Evolutionary conservation across 30 jellyfish, hydroid and myxozoan species (phyloP), one percentile per base, ranked within the genome.

Genomic region (Aurelia coerulea): DNA sequence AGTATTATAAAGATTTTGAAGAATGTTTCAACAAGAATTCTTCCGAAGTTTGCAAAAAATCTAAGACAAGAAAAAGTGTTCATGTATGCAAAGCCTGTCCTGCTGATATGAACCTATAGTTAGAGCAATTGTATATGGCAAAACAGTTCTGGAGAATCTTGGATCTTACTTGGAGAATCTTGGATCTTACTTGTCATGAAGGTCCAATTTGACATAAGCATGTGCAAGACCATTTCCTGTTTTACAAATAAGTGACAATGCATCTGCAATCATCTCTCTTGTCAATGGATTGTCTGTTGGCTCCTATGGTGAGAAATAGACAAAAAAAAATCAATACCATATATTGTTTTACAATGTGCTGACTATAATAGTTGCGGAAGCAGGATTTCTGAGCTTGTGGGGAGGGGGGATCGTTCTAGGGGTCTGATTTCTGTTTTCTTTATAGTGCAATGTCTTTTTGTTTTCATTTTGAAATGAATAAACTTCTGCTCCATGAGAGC

Each of bases 191-290:
- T 91, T 94, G 34, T 89, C 95, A 52, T 90, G 96, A 29, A 94
- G 62, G 76, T 94, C 97, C 49, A 94, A 87, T 70, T 90, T 81
- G 34, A 94, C 99, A 79, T 88, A 94, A 14, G 99, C 99, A 83
- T 94, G 99, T 2, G 99, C 96, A 10, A 94, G 86, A 14, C 99
- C 99, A 88, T 83, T 94, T 32, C 99, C 99, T 17, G 90, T 88
- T 78, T 94, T 94, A 79, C 99, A 94, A 17, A 94, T 70, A 68
- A 94, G 74, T 18, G 99, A 94, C 74, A 94, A 54, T 41, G 90
- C 51, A 54, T 80, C 96, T 5, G 91, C 83, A 10, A 88, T 83
- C 65, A 85, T 69, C 62, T 94, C 99, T 65, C 73, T 83, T 75
- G 97, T 84, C 74, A 94, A 80, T 19, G 97, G 97, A 65, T 77